Conservation (phyloP, 2,113 vertebrate genomes). For the Micromys minutus region DNA sequence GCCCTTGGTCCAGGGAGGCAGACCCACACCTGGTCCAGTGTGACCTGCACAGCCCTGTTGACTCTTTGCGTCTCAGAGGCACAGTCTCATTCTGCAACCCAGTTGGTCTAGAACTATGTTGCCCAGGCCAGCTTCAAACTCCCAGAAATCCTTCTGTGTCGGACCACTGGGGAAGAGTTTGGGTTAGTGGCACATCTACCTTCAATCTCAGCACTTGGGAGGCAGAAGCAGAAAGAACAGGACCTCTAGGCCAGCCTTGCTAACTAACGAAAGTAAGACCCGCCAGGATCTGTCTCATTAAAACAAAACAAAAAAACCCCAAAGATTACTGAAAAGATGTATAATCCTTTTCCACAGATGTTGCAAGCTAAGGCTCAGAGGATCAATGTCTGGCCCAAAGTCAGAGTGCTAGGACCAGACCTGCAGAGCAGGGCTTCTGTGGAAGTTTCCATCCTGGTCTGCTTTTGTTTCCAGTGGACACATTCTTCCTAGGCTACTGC, state of each 20-base stretch:
- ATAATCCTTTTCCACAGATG: neutral
- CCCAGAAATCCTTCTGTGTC: neutral
- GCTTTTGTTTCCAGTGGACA: conserved; percentile 21
- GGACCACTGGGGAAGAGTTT: neutral
- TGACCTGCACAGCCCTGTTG: neutral
- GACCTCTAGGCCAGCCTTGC: neutral
- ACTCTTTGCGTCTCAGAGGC: neutral
- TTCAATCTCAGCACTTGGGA: neutral
- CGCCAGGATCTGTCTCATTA: neutral
- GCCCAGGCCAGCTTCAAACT: neutral
- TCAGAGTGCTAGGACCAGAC: neutral
- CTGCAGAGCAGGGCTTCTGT: neutral
- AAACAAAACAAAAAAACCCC: neutral
- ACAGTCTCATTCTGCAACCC: neutral
- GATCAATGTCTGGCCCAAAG: neutral
- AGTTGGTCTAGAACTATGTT: neutral
- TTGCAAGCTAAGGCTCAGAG: neutral
- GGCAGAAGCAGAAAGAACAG: neutral
- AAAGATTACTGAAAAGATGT: neutral
- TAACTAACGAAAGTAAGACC: neutral
- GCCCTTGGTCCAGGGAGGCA: neutral
- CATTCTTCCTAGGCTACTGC: neutral
- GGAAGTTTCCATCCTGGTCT: neutral
- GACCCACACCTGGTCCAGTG: neutral
- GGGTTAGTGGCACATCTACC: neutral